Conservation (phyloP, 2,113 vertebrate species). For the Cochlearius cochlearius region DNA sequence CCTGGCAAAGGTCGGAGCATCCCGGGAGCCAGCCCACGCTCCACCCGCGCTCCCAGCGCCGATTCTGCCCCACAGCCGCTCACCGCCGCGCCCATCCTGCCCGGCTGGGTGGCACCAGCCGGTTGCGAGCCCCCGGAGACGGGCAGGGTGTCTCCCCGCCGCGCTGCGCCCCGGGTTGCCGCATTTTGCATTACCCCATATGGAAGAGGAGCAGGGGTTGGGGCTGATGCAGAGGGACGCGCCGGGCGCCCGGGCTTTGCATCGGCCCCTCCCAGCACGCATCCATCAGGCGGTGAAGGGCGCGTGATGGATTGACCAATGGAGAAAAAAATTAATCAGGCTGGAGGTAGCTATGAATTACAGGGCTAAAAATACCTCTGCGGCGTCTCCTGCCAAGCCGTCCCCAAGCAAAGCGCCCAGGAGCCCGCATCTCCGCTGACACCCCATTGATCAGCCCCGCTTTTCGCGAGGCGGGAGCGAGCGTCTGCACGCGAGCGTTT, state of each 20-base stretch:
- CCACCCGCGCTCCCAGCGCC: neutral
- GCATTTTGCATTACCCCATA: accelerated
- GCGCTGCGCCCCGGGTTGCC: accelerated
- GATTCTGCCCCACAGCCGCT: neutral
- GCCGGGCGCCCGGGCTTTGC: neutral
- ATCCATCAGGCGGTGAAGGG: accelerated
- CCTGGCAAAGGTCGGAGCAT: neutral
- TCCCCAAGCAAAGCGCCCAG: neutral
- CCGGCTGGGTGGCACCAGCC: neutral
- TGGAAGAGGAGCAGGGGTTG: neutral
- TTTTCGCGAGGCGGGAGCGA: accelerated
- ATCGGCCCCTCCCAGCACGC: neutral
- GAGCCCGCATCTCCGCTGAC: neutral
- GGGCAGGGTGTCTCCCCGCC: neutral
- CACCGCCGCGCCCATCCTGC: accelerated
- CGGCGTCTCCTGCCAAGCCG: neutral
- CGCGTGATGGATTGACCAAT: neutral
- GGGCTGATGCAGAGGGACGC: neutral
- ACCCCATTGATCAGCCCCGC: neutral
- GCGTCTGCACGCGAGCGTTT: neutral
- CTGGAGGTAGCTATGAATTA: constrained; percentile 27
- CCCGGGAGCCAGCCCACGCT: neutral
- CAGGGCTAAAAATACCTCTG: neutral
- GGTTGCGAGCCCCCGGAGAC: accelerated
- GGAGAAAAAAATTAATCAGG: neutral